Evolutionary conservation across 1,140 invertebrate genomes (phyloP).

Genomic region (Brachionus paranguensis): DNA sequence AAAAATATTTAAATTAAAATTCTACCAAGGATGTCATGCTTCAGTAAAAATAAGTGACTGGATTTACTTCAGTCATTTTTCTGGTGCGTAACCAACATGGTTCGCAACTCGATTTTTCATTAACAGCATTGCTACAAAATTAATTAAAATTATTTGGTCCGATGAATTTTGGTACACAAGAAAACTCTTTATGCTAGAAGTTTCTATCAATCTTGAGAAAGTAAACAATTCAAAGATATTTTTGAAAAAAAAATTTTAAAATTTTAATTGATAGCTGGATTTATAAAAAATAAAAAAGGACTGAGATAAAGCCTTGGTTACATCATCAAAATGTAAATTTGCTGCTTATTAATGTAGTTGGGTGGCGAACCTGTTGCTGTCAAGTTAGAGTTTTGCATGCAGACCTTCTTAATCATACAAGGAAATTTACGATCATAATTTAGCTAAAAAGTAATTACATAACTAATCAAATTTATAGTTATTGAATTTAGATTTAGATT

Average conservation of each 20-base stretch:
- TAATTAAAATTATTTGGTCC: background rate
- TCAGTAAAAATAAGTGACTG: background rate
- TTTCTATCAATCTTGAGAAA: background rate
- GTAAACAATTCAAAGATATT: background rate
- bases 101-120: background rate
- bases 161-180: too few species aligned
- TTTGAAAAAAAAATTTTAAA: background rate
- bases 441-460: background rate
- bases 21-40: background rate
- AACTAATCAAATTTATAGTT: constrained; percentile 31
- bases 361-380: background rate
- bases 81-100: background rate
- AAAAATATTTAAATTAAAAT: background rate
- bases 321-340: background rate
- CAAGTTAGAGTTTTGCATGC: background rate
- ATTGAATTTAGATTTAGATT: constrained; percentile 30
- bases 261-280: background rate
- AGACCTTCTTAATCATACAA: background rate
- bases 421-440: background rate
- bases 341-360: background rate
- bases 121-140: background rate
- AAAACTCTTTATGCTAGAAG: background rate
- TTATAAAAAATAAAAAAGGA: too few species aligned
- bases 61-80: background rate
- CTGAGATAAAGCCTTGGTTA: background rate